These are phyloP conservation scores for Agriopis marginaria DNA, from an alignment of 2,888 invertebrate genomes.

Conservation along the genomic window DNA sequence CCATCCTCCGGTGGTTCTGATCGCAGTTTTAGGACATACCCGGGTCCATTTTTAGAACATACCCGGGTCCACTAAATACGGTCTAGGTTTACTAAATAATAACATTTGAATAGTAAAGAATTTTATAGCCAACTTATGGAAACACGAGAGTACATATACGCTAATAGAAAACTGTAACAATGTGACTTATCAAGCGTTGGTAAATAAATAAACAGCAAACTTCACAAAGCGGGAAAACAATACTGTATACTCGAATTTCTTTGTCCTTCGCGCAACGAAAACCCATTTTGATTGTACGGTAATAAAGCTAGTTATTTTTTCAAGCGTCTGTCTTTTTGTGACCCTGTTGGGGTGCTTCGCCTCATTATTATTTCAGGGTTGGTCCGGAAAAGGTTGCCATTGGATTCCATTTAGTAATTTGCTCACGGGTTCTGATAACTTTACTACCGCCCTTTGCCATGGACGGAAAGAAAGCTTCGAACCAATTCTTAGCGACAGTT, in stretches of 20 bases:
- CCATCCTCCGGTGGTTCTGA: no score
- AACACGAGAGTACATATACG: no score
- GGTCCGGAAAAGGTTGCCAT: constrained; percentile 31
- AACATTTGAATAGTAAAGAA: no score
- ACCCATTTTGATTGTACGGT: constrained; percentile 27
- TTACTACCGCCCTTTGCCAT: not conserved
- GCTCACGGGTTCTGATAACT: constrained; percentile 21
- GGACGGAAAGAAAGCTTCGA: not conserved
- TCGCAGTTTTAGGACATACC: no score
- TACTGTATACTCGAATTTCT: constrained; percentile 19
- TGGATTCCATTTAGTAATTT: constrained; percentile 36
- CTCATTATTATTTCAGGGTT: constrained; percentile 42
- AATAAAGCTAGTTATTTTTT: constrained; percentile 35
- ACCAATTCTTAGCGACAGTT: no score
- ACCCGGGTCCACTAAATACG: no score
- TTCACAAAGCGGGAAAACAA: constrained; percentile 19
- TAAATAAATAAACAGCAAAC: not conserved
- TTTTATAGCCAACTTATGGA: no score
- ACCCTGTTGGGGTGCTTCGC: constrained; percentile 24
- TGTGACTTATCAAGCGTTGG: no score
- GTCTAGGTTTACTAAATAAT: no score
- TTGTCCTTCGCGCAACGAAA: constrained; percentile 10
- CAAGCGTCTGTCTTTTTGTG: constrained; percentile 32
- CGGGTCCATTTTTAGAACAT: no score
- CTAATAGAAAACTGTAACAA: no score